Evolutionary conservation across 2,888 invertebrate genomes (phyloP).

Genomic region (Pandemis cinnamomeana): DNA sequence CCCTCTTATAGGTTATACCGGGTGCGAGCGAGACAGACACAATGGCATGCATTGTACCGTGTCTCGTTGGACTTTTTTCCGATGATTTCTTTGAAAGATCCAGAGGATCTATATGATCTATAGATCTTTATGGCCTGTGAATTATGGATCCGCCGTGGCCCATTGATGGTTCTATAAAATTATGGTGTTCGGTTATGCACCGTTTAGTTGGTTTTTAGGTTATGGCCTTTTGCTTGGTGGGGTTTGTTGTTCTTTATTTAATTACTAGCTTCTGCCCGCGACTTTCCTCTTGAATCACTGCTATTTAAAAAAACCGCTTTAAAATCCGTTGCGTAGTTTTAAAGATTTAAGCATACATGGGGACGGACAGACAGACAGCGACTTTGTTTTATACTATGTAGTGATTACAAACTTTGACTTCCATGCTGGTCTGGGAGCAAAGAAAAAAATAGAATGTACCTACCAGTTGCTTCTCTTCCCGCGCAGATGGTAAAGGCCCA

Average conservation of each 20-base stretch:
- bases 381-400: too few relatives aligned
- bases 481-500: too few relatives aligned
- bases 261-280: not conserved
- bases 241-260: not conserved
- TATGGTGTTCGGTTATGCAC: conserved; percentile 41
- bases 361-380: too few relatives aligned
- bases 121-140: conserved; percentile 77
- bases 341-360: too few relatives aligned
- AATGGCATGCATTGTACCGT: conserved; percentile 78
- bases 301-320: too few relatives aligned
- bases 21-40: conserved; percentile 59
- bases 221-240: not conserved
- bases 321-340: too few relatives aligned
- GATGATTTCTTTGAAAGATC: conserved; percentile 79
- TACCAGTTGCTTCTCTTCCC: too few relatives aligned
- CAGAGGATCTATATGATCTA: conserved; percentile 72
- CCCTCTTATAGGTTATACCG: conserved; percentile 40
- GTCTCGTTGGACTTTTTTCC: conserved; percentile 72
- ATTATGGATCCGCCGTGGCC: conserved; percentile 69
- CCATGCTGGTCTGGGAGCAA: too few relatives aligned
- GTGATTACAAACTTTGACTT: too few relatives aligned
- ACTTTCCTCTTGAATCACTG: too few relatives aligned
- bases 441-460: too few relatives aligned
- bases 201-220: not conserved
- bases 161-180: conserved; percentile 59